These are phyloP conservation scores for Halcyon chelicuti DNA, from an alignment of 2,797 vertebrate species.

Conservation along the genomic window DNA sequence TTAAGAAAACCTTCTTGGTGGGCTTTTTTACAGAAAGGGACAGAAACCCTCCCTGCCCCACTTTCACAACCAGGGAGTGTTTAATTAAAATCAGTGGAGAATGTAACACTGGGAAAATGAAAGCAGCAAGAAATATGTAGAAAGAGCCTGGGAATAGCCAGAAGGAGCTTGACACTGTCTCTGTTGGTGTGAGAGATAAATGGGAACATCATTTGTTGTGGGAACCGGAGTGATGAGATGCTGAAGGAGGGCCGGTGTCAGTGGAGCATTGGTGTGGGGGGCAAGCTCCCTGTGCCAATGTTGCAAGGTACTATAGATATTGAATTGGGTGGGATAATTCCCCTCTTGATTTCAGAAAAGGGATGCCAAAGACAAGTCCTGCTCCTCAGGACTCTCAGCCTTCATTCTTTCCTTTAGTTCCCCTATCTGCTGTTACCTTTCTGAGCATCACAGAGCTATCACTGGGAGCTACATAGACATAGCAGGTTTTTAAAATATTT, in stretches of 20 bases:
- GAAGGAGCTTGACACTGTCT: background rate
- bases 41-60: background rate
- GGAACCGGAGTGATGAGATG: background rate
- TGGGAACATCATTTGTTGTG: background rate
- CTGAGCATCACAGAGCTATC: background rate
- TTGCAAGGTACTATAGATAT: background rate
- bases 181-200: background rate
- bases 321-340: background rate
- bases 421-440: background rate
- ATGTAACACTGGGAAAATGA: slow-evolving; percentile 7
- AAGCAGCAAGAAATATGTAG: slow-evolving; percentile 32
- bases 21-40: slow-evolving; percentile 7
- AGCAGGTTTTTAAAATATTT: background rate
- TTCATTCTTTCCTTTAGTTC: background rate
- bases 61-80: background rate
- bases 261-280: background rate
- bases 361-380: background rate
- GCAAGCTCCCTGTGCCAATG: background rate
- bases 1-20: slow-evolving; percentile 49
- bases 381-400: background rate
- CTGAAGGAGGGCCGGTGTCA: background rate
- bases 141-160: slow-evolving; percentile 4
- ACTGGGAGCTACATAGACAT: rapidly evolving
- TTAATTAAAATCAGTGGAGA: slow-evolving; percentile 51
- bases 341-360: background rate